Evolutionary conservation across 2,888 invertebrate genomes (phyloP).

Genomic region (Slavum lentiscoides): DNA sequence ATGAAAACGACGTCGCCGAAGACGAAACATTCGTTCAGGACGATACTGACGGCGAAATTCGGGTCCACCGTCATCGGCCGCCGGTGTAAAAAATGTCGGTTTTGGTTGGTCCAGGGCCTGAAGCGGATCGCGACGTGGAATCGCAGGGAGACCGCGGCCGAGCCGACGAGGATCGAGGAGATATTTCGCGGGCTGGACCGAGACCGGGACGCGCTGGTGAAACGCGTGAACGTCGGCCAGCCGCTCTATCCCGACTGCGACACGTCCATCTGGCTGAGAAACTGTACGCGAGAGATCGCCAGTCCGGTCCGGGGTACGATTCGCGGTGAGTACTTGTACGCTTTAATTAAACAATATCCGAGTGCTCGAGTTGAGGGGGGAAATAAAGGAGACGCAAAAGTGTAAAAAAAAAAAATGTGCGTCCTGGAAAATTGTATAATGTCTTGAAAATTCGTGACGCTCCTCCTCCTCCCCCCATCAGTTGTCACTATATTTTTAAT

Average conservation of each 20-base stretch:
- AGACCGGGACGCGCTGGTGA: constrained; percentile 5
- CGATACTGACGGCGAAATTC: neutral
- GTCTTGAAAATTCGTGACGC: no score
- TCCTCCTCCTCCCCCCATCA: no score
- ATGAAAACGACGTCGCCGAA: constrained; percentile 8
- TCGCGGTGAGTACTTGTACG: constrained; percentile 62
- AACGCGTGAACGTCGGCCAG: constrained; percentile 54
- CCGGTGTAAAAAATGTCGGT: constrained; percentile 11
- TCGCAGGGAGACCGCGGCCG: neutral
- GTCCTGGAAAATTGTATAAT: no score
- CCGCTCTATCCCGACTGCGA: constrained; percentile 69
- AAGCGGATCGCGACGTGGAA: neutral
- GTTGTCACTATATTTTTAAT: no score
- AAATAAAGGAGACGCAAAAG: no score
- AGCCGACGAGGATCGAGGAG: neutral
- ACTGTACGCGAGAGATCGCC: constrained; percentile 75
- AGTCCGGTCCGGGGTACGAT: constrained; percentile 70
- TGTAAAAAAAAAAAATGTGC: no score
- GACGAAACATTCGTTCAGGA: neutral
- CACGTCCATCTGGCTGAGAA: constrained; percentile 76
- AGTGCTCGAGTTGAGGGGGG: no score
- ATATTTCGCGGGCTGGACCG: constrained; percentile 21
- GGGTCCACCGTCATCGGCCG: neutral
- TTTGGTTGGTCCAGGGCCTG: constrained; percentile 17
- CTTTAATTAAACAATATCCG: no score